Conservation (phyloP, 2,113 vertebrate genomes). For the Erythrocercus mccallii region DNA sequence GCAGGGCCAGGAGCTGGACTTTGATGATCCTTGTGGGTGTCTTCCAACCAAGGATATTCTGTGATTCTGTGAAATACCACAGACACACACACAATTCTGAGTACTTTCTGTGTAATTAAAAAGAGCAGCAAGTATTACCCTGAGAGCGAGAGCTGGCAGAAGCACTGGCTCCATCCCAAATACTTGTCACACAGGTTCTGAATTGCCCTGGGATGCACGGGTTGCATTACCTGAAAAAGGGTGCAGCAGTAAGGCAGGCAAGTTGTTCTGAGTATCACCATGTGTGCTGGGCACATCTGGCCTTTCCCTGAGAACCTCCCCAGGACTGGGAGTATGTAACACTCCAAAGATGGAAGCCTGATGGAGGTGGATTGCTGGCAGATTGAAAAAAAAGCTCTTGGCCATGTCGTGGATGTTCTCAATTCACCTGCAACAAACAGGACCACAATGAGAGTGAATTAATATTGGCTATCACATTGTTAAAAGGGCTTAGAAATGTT, state of each 20-base stretch:
- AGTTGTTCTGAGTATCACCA: background rate
- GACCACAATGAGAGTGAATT: background rate
- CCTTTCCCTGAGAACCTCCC: background rate
- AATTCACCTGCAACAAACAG: background rate
- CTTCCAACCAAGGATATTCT: background rate
- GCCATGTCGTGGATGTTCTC: background rate
- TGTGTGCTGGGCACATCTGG: background rate
- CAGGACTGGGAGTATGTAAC: fast-evolving
- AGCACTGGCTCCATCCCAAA: background rate
- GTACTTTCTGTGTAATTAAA: background rate
- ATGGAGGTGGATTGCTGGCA: background rate
- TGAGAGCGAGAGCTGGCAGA: background rate
- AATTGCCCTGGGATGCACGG: background rate
- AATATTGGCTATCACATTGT: background rate
- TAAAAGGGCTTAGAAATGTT: background rate
- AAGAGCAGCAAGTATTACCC: background rate
- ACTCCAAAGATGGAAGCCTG: fast-evolving
- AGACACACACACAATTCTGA: background rate
- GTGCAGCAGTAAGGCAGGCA: background rate
- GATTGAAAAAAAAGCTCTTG: background rate
- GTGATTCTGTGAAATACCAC: background rate
- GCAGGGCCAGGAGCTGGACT: background rate
- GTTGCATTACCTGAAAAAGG: constrained; percentile 21
- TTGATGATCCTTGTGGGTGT: background rate
- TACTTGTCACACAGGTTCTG: constrained; percentile 47